Conservation (phyloP, 2,113 vertebrate species). For the Pogonocichla stellata region DNA sequence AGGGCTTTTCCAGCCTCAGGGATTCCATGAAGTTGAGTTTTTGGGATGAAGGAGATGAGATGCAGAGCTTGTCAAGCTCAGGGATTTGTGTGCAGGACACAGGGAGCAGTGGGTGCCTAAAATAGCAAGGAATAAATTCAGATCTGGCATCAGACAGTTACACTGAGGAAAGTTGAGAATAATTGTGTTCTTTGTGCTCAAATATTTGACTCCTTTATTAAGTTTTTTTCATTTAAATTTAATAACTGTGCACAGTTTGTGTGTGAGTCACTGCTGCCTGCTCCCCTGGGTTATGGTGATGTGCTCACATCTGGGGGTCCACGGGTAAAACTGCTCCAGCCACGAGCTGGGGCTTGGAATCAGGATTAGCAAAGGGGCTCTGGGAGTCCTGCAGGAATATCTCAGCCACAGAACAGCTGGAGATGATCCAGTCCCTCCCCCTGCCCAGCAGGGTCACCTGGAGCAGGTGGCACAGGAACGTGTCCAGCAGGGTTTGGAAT, state of each 20-base stretch:
- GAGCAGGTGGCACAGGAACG: background rate
- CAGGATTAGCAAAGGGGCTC: accelerated
- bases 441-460: background rate
- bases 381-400: background rate
- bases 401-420: no score
- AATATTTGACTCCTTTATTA: background rate
- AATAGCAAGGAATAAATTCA: background rate
- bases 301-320: background rate
- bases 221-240: background rate
- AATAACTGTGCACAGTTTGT: background rate
- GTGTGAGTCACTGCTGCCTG: background rate
- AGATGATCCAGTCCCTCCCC: no score
- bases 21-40: background rate
- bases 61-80: background rate
- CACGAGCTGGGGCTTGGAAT: background rate
- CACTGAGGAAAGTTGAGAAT: background rate
- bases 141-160: background rate
- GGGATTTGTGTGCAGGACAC: background rate
- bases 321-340: background rate
- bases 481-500: no score
- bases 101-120: no score
- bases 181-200: background rate
- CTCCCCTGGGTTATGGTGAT: background rate
- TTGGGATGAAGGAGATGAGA: background rate
- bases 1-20: accelerated